phyloP scores from a whole-genome alignment of 2,113 vertebrate species.

The Zeus faber region DNA sequence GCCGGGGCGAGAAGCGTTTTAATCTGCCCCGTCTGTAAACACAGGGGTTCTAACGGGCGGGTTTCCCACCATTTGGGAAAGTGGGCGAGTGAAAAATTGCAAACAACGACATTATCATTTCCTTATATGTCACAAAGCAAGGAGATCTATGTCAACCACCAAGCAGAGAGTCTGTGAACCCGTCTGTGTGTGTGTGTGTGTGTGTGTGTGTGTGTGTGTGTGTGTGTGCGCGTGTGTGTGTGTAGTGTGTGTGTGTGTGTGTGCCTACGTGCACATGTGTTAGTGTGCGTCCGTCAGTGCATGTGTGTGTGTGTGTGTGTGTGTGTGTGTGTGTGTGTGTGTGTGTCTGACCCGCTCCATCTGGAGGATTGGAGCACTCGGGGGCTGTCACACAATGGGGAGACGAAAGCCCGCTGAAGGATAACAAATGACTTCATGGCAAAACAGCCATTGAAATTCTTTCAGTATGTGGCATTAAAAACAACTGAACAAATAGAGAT shows the following conservation, averaged over 20 bases:
- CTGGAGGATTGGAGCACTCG: slow-evolving; percentile 94
- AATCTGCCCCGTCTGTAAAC: slow-evolving; percentile 34
- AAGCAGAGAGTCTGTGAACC: slow-evolving; percentile 80
- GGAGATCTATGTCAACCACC: slow-evolving; percentile 83
- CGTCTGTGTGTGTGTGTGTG: slow-evolving; percentile 21
- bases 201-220: slow-evolving; percentile 17
- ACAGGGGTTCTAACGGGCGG: slow-evolving; percentile 54
- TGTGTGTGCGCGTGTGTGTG: slow-evolving; percentile 26
- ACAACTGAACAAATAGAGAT: slow-evolving; percentile 99
- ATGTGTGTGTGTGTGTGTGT: slow-evolving; percentile 25
- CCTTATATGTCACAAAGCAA: slow-evolving; percentile 78
- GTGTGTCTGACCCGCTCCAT: slow-evolving; percentile 82
- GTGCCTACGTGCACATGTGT: slow-evolving; percentile 20
- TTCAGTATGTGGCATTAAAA: slow-evolving; percentile 99
- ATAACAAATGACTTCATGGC: slow-evolving; percentile 99
- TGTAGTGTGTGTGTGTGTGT: slow-evolving; percentile 19
- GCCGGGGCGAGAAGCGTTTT: slow-evolving; percentile 39
- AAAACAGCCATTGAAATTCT: slow-evolving; percentile 99
- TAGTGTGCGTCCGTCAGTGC: slow-evolving; percentile 12
- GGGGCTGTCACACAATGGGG: slow-evolving; percentile 96
- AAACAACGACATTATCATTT: slow-evolving; percentile 87
- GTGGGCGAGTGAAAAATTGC: slow-evolving; percentile 81
- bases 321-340: slow-evolving; percentile 44
- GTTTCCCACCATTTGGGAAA: slow-evolving; percentile 74
- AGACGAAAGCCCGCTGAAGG: slow-evolving; percentile 95